phyloP scores from a whole-genome alignment of 92 coral and sea anemone genomes.

The Hydrozoanthus gracilis region DNA sequence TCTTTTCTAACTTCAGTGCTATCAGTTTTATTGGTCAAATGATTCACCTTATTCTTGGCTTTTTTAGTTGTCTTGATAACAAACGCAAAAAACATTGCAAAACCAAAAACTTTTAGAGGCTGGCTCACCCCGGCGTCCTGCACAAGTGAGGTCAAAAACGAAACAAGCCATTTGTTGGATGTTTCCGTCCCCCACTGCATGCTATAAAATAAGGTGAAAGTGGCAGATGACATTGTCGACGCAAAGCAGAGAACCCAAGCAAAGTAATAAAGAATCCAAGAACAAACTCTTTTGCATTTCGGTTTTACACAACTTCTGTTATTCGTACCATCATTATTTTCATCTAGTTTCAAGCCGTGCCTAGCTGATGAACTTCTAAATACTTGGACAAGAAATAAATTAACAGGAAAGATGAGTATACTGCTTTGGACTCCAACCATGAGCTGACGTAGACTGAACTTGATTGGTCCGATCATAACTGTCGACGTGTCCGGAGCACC shows the following conservation, averaged over 20 bases:
- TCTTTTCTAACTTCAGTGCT: neutral
- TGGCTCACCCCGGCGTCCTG: slow-evolving; percentile 86
- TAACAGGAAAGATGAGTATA: slow-evolving; percentile 80
- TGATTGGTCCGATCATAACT: slow-evolving; percentile 85
- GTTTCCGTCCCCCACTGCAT: slow-evolving; percentile 89
- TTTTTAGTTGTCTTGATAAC: slow-evolving; percentile 53
- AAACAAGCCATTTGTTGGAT: slow-evolving; percentile 85
- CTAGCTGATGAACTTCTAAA: slow-evolving; percentile 70
- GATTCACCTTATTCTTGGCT: slow-evolving; percentile 52
- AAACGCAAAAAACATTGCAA: slow-evolving; percentile 71
- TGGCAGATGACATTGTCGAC: slow-evolving; percentile 58
- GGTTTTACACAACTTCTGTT: neutral
- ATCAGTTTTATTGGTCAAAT: neutral
- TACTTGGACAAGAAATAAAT: slow-evolving; percentile 71
- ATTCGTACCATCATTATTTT: neutral
- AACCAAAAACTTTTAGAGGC: slow-evolving; percentile 74
- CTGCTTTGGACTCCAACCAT: slow-evolving; percentile 92
- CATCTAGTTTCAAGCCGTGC: neutral
- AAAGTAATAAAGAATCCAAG: slow-evolving; percentile 52
- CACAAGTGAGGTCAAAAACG: slow-evolving; percentile 81
- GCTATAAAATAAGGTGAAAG: slow-evolving; percentile 76
- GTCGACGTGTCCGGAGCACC: slow-evolving; percentile 61
- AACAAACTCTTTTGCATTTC: neutral
- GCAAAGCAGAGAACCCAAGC: slow-evolving; percentile 75
- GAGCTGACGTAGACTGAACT: slow-evolving; percentile 73